These are phyloP conservation scores for Teleogryllus occipitalis DNA, from an alignment of 1,140 invertebrate genomes.

Conservation along the genomic window DNA sequence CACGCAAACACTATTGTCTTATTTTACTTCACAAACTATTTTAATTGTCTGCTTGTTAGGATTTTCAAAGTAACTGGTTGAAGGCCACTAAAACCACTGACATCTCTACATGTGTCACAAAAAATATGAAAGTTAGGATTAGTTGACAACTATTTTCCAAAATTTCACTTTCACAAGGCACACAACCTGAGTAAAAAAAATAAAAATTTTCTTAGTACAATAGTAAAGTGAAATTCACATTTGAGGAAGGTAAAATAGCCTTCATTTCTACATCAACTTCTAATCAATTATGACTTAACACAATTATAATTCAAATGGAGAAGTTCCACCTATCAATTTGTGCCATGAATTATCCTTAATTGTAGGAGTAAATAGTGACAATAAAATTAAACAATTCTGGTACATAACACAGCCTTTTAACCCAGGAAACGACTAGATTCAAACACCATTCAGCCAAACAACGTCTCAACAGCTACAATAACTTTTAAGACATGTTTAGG, in stretches of 20 bases:
- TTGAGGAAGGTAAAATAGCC: neutral
- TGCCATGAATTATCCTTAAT: neutral
- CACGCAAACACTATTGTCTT: neutral
- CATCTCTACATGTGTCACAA: neutral
- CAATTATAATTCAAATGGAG: too few species aligned
- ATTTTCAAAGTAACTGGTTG: neutral
- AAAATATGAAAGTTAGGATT: neutral
- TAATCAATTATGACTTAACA: too few species aligned
- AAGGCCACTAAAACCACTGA: neutral
- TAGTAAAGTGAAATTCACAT: neutral
- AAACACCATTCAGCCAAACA: slow-evolving; percentile 13
- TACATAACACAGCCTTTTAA: slow-evolving; percentile 19
- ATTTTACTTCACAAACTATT: neutral
- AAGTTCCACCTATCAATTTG: neutral
- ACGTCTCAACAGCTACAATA: neutral
- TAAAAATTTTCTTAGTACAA: neutral
- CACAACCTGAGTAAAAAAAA: neutral
- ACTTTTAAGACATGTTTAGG: neutral
- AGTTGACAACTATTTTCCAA: neutral
- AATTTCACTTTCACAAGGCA: neutral
- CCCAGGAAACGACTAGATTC: slow-evolving; percentile 21
- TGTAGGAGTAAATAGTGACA: neutral
- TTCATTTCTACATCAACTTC: too few species aligned
- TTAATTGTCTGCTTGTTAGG: neutral
- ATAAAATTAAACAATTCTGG: slow-evolving; percentile 1